Evolutionary conservation across 2,797 vertebrate genomes (phyloP).

Genomic region (Ammospiza maritima): DNA sequence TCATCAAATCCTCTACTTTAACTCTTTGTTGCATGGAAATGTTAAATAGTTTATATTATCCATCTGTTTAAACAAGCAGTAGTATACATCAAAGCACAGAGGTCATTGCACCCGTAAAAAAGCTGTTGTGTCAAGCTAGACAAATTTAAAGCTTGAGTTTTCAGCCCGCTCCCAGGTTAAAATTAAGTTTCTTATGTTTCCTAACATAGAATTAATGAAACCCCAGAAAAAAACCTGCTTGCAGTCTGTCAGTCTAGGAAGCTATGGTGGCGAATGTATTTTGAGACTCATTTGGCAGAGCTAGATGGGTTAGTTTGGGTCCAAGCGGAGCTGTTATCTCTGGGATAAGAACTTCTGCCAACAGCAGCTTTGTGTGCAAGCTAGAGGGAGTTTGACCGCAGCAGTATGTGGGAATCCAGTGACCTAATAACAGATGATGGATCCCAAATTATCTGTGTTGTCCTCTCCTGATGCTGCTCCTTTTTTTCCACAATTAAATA

Average conservation of each 20-base stretch:
- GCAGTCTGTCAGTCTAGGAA: neutral
- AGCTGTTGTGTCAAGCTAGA: neutral
- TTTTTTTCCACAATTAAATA: neutral
- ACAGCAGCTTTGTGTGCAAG: neutral
- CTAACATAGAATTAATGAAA: neutral
- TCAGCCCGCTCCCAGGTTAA: neutral
- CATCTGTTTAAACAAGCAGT: neutral
- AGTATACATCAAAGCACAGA: neutral
- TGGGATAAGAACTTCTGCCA: neutral
- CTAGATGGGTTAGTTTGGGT: neutral
- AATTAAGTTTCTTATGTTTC: neutral
- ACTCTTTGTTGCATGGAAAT: neutral
- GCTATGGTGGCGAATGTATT: neutral
- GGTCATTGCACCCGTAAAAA: neutral
- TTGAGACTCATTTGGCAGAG: neutral
- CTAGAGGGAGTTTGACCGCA: neutral
- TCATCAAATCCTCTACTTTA: neutral
- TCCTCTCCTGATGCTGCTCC: neutral
- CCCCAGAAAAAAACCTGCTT: neutral
- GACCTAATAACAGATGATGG: neutral
- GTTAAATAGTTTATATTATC: neutral
- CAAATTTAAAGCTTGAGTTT: neutral
- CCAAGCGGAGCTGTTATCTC: neutral
- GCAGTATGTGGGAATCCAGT: neutral
- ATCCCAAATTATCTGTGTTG: neutral